Evolutionary conservation across 2,888 invertebrate species (phyloP).

Genomic region (Luperina nickerlii): DNA sequence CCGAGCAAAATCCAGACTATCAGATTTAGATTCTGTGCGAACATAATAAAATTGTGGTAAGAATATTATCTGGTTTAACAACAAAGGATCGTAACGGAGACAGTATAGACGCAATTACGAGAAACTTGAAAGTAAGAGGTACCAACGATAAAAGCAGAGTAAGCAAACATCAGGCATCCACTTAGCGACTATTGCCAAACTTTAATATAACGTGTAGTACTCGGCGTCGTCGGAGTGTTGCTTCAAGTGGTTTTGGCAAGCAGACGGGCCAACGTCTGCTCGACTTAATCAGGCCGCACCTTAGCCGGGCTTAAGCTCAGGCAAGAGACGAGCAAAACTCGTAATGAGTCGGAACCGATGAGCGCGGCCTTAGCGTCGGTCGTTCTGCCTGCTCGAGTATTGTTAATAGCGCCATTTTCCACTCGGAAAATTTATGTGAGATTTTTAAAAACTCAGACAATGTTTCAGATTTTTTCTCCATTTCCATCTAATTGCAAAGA

Average conservation of each 20-base stretch:
- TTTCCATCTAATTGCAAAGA: constrained; percentile 51
- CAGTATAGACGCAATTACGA: constrained; percentile 68
- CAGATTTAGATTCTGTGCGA: constrained; percentile 39
- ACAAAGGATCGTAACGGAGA: constrained; percentile 58
- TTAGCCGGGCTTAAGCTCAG: constrained; percentile 80
- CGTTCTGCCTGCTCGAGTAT: constrained; percentile 80
- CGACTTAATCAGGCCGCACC: constrained; percentile 86
- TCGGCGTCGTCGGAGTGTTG: constrained; percentile 73
- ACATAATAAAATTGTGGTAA: constrained; percentile 43
- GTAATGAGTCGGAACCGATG: constrained; percentile 85
- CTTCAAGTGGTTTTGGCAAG: constrained; percentile 88
- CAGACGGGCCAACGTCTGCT: constrained; percentile 81
- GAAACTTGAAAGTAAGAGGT: constrained; percentile 69
- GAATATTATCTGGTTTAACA: constrained; percentile 51
- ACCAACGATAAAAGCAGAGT: constrained; percentile 69
- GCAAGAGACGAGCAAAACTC: constrained; percentile 78
- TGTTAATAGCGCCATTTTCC: constrained; percentile 73
- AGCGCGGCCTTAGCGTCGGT: constrained; percentile 77
- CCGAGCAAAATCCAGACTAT: constrained; percentile 26
- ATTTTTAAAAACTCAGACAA: constrained; percentile 48
- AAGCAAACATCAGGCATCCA: constrained; percentile 75
- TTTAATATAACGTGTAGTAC: constrained; percentile 79
- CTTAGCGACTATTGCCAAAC: constrained; percentile 81
- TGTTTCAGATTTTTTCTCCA: constrained; percentile 49
- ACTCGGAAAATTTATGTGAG: constrained; percentile 55